Conservation (phyloP, 2,113 vertebrate species). For the Trinectes maculatus region DNA sequence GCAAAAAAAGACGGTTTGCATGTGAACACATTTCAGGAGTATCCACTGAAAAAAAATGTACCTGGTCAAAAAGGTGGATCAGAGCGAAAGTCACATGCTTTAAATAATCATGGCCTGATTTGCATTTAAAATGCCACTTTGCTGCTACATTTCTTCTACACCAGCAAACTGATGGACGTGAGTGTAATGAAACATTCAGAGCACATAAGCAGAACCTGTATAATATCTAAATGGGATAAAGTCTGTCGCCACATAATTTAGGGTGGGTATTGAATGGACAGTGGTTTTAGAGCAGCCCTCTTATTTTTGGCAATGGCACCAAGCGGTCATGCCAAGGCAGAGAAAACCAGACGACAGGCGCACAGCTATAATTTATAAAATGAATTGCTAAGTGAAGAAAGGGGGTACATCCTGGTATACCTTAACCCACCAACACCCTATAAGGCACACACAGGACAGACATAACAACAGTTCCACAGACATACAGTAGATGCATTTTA, state of each 20-base stretch:
- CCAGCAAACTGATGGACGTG: conserved; percentile 28
- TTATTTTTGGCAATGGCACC: conserved; percentile 77
- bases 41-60: conserved; percentile 1
- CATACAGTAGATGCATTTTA: too few relatives aligned
- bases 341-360: conserved; percentile 75
- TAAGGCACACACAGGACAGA: too few relatives aligned
- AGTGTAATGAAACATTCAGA: conserved; percentile 20
- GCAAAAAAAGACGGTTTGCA: conserved; percentile 7
- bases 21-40: not conserved
- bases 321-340: conserved; percentile 66
- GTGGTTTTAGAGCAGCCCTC: conserved; percentile 74
- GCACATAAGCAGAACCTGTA: conserved; percentile 31
- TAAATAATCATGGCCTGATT: conserved; percentile 32
- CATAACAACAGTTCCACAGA: too few relatives aligned
- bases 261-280: conserved; percentile 69
- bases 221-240: conserved; percentile 61
- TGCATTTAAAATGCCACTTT: conserved; percentile 37
- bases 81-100: conserved; percentile 4
- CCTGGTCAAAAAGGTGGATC: not conserved
- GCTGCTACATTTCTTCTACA: conserved; percentile 43
- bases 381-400: conserved; percentile 74
- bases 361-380: conserved; percentile 75
- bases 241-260: conserved; percentile 75
- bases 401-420: too few relatives aligned
- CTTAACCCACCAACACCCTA: too few relatives aligned